Evolutionary conservation across 2,113 vertebrate genomes (phyloP).

Genomic region (Albula glossodonta): DNA sequence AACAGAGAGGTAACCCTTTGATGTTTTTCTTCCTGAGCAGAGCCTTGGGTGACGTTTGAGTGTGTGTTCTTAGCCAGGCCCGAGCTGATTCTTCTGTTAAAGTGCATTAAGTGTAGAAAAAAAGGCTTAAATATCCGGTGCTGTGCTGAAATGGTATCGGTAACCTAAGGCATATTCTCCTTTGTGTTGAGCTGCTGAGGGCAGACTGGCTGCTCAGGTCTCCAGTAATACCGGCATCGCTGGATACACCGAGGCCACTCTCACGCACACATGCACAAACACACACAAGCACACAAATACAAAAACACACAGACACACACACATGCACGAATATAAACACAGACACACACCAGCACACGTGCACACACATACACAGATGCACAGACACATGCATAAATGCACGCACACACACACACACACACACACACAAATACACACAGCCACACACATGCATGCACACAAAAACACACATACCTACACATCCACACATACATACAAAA

Average conservation of each 20-base stretch:
- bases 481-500: constrained; percentile 18
- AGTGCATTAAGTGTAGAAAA: background rate
- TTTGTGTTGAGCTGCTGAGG: constrained; percentile 10
- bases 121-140: background rate
- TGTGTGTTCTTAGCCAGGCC: background rate
- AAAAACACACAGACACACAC: constrained; percentile 29
- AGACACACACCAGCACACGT: background rate
- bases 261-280: background rate
- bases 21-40: background rate
- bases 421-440: constrained; percentile 25
- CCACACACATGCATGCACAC: constrained; percentile 25
- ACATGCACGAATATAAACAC: background rate
- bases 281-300: constrained; percentile 23
- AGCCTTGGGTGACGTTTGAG: background rate
- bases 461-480: constrained; percentile 23
- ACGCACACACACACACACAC: constrained; percentile 23
- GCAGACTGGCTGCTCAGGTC: constrained; percentile 32
- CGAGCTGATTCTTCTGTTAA: background rate
- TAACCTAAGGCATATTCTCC: constrained; percentile 5
- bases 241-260: constrained; percentile 23
- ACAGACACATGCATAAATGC: background rate
- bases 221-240: constrained; percentile 38
- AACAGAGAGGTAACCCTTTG: background rate
- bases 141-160: constrained; percentile 29
- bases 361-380: constrained; percentile 26